Base-by-base conservation (phyloP, 2,888 invertebrate species). In the Agonopterix alstromeriana region DNA sequence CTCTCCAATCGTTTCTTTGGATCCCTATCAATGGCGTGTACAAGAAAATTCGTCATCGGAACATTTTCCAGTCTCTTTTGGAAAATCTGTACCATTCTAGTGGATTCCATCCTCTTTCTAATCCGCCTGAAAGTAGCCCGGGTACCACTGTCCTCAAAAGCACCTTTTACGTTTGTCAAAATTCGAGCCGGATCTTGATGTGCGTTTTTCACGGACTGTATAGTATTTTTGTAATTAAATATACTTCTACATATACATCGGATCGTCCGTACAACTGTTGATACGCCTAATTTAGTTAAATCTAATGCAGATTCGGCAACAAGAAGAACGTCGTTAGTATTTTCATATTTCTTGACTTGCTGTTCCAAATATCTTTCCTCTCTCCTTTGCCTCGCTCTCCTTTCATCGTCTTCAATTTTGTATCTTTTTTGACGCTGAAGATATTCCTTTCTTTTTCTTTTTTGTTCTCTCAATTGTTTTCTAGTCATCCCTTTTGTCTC, bases 231-330 rank as follows among this genome's bases (percentile, higher is more conserved):
- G 10, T 67, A 68, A 42, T 67, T 53, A 2, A 49, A 46, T 2
- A 61, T 48, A 43, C 56, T 48, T 54, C 57, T 68, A 4, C 46
- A 48, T 8, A 58, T 43, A 48, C 55, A 51, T 10, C 61, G 55
- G 10, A 56, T 36, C 35, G 55, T 9, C n/a, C 50, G 55, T 5
- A 9, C 10, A 35, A 50, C 17, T 17, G 57, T 50, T 3, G 52
- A 56, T 10, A 51, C 10, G 10, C 57, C 57, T 9, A 61, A 35
- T 52, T 54, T 62, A 4, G 55, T 53, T 3, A 64, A 38, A 44
- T 66, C 67, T 43, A 58, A 36, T 0, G 55, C 7, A 10, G 70
- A 64, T 50, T 71, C 69, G 5, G 62, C 53, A 1, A 58, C 45
- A 14, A 66, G 50, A 3, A 52, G 8, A 3, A 47, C 3, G 42